A percentile compares a stretch with the other conserved stretches of the same genome.
Evolutionary conservation across 2,797 vertebrate genomes (phyloP).

Genomic region (Melanotaenia parkinsoni): DNA sequence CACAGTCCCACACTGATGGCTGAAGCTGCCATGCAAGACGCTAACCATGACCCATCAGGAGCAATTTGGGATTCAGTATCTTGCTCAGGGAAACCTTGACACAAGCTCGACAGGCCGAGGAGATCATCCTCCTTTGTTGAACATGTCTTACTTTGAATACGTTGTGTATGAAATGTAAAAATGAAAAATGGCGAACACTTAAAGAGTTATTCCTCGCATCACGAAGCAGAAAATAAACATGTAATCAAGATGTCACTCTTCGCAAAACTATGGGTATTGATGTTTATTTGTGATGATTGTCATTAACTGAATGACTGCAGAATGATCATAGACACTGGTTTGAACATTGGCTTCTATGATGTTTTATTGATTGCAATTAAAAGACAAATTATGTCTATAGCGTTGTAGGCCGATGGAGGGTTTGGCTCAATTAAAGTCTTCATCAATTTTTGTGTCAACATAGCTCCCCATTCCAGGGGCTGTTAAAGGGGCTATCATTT

Average conservation of each 20-base stretch:
- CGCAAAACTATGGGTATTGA: neutral
- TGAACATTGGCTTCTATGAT: constrained; percentile 3
- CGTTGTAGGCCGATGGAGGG: constrained; percentile 25
- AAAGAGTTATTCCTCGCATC: too few relatives aligned
- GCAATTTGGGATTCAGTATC: too few relatives aligned
- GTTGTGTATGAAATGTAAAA: too few relatives aligned
- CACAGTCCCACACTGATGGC: too few relatives aligned
- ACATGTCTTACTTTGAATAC: neutral
- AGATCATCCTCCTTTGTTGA: neutral
- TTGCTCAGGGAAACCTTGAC: too few relatives aligned
- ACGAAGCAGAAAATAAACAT: neutral
- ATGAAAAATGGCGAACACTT: too few relatives aligned
- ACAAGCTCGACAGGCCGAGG: too few relatives aligned
- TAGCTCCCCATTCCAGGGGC: constrained; percentile 17
- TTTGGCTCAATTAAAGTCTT: constrained; percentile 41
- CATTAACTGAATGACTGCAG: constrained; percentile 8
- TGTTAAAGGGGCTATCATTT: constrained; percentile 26
- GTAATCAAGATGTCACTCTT: neutral
- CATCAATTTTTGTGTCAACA: constrained; percentile 43
- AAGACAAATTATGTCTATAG: constrained; percentile 31
- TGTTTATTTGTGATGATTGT: constrained; percentile 10
- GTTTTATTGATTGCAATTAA: constrained; percentile 51
- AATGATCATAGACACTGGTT: constrained; percentile 17
- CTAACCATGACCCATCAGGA: too few relatives aligned
- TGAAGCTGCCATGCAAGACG: too few relatives aligned